Conservation (phyloP, 2,888 invertebrate species). For the Cheilosia variabilis region DNA sequence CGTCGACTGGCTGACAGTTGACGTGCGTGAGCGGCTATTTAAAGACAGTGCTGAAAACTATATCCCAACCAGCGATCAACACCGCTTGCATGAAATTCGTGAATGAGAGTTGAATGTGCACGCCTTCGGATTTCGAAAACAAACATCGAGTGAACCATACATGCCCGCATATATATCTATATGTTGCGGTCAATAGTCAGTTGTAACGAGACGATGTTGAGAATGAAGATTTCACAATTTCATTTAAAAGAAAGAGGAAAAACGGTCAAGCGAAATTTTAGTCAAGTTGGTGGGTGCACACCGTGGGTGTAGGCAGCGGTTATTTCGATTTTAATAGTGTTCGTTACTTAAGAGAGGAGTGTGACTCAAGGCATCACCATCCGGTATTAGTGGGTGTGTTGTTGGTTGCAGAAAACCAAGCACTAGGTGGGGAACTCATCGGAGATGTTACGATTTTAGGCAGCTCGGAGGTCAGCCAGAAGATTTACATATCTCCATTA, state of each 20-base stretch:
- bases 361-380: not conserved
- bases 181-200: conserved; percentile 57
- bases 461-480: not conserved
- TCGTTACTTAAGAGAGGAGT: not conserved
- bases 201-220: conserved; percentile 18
- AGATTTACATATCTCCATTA: not conserved
- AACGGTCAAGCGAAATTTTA: conserved; percentile 28
- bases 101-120: conserved; percentile 43
- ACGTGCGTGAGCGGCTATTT: conserved; percentile 37
- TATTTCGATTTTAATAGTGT: not conserved
- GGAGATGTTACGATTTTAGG: not conserved
- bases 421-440: not conserved
- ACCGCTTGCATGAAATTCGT: conserved; percentile 45
- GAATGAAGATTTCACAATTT: conserved; percentile 51
- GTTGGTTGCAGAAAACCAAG: not conserved
- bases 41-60: not conserved
- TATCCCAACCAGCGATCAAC: not conserved
- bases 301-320: conserved; percentile 18
- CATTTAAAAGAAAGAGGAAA: conserved; percentile 16
- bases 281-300: conserved; percentile 15
- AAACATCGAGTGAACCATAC: not conserved
- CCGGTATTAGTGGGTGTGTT: not conserved
- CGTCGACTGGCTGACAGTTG: conserved; percentile 21
- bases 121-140: conserved; percentile 24
- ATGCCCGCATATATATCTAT: not conserved